Evolutionary conservation across 2,797 vertebrate species (phyloP).

Genomic region (Falco peregrinus): DNA sequence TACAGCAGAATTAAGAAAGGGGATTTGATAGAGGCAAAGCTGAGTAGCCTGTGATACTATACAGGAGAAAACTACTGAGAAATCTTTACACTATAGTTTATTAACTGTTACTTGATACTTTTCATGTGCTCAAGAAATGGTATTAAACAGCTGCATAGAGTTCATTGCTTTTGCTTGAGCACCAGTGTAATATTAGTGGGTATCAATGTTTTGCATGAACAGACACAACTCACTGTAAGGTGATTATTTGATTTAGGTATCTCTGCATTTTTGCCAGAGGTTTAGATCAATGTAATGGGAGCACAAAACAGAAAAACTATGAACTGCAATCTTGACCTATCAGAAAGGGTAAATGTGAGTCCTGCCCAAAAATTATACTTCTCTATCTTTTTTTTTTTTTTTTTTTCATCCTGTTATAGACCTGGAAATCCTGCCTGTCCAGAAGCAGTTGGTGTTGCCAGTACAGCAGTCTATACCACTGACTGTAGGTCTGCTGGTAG

Average conservation of each 20-base stretch:
- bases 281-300: background rate
- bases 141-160: background rate
- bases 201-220: background rate
- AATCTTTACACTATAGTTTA: background rate
- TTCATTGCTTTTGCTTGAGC: background rate
- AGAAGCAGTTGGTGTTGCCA: background rate
- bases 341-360: background rate
- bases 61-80: background rate
- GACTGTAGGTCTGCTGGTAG: background rate
- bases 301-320: background rate
- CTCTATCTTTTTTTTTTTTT: background rate
- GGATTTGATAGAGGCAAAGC: background rate
- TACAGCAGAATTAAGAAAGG: background rate
- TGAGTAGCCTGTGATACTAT: background rate
- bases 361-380: rapidly evolving
- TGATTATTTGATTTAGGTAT: background rate
- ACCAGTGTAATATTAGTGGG: background rate
- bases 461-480: background rate
- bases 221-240: background rate
- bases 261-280: background rate
- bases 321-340: background rate
- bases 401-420: background rate
- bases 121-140: background rate
- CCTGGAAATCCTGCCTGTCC: background rate
- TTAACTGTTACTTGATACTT: background rate